Base-by-base conservation (phyloP, 2,888 invertebrate species). In the Andrena marginata region DNA sequence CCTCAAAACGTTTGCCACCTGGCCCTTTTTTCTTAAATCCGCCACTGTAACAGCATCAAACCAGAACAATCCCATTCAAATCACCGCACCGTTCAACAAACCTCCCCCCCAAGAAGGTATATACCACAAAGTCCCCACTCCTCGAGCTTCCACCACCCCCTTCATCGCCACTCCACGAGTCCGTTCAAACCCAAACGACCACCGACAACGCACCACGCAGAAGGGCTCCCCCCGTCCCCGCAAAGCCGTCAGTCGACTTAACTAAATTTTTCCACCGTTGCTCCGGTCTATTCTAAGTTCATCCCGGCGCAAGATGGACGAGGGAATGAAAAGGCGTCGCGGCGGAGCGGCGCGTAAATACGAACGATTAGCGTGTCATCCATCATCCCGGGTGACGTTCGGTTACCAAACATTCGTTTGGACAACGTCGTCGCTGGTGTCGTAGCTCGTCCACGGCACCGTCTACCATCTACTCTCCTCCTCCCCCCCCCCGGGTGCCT, bases 311-410 rank as follows among this genome's bases (percentile, higher is more conserved):
- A 70, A 80, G 81, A 74, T 77, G 68, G 80, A 74, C 74, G 75
- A 73, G 82, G 51, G 67, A 80, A 65, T 82, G 77, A 89, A 84
- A 87, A 89, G 79, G 72, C 65, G 65, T 60, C 70, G 62, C 48
- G 75, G 54, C 23, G 54, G 54, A 51, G 63, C 80, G 63, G 80
- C 77, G 82, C 89, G 90, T 91, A 91, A 92, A 91, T 91, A 91
- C 90, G 89, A 91, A 91, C 91, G 91, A 92, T 92, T 92, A 92
- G 91, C 86, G 87, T 85, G 85, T 89, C 91, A 92, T 92, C 92
- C 89, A 92, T 92, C 92, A 92, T 91, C 87, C 85, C 62, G 80
- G 71, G 86, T 89, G 90, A 91, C 89, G 85, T 85, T 77, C 70
- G 82, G 85, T 90, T 89, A 90, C 89, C 87, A 89, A 85, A 87